These are phyloP conservation scores for Pollenia griseotomentosa DNA, from an alignment of 2,888 invertebrate species.

Conservation along the genomic window DNA sequence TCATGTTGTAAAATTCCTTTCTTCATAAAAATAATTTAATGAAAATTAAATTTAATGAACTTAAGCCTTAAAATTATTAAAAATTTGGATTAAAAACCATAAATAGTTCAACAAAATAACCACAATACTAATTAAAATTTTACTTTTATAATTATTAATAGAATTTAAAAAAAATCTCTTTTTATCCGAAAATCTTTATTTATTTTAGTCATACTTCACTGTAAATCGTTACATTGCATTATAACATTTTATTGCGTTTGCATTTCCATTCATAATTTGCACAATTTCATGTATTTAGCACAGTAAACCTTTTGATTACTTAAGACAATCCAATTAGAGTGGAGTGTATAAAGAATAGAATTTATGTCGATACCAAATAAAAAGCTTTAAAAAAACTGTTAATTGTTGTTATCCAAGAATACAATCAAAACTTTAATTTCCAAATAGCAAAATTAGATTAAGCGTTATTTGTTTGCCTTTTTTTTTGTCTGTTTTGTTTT, in stretches of 20 bases:
- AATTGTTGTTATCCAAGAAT: constrained; percentile 26
- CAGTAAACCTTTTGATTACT: constrained; percentile 27
- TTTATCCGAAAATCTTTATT: too few relatives aligned
- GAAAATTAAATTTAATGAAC: too few relatives aligned
- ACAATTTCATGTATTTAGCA: constrained; percentile 16
- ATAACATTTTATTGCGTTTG: not conserved
- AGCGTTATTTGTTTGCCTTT: constrained; percentile 21
- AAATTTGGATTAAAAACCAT: too few relatives aligned
- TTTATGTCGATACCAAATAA: constrained; percentile 36
- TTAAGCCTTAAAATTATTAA: too few relatives aligned
- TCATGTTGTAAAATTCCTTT: too few relatives aligned
- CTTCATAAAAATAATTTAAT: too few relatives aligned
- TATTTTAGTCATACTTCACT: not conserved
- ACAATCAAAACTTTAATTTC: not conserved
- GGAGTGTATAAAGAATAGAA: constrained; percentile 24
- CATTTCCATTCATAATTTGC: not conserved
- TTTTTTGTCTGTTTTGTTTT: not conserved
- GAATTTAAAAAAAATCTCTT: too few relatives aligned
- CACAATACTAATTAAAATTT: too few relatives aligned
- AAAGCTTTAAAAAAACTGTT: constrained; percentile 28
- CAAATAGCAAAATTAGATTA: constrained; percentile 8
- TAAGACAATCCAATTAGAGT: constrained; percentile 4
- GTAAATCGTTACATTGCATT: not conserved
- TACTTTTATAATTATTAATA: too few relatives aligned
- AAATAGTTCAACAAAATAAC: too few relatives aligned